phyloP scores from a whole-genome alignment of 1,140 invertebrate genomes.

The Drosophila repleta region DNA sequence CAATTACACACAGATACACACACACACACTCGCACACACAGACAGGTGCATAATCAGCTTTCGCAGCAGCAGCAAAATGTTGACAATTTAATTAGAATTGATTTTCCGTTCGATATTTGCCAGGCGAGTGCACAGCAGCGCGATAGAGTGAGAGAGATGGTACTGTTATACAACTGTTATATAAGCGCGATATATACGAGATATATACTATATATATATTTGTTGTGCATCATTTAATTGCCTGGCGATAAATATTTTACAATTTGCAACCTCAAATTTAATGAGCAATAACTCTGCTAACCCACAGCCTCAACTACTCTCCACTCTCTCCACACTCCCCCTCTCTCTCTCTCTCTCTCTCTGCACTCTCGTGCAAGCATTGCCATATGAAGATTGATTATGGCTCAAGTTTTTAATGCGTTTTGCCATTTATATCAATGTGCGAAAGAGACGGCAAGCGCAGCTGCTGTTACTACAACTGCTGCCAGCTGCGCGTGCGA shows the following conservation, averaged over 20 bases:
- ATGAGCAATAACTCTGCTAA: constrained; percentile 51
- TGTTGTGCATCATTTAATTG: constrained; percentile 67
- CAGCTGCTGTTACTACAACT: not conserved
- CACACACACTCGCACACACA: constrained; percentile 19
- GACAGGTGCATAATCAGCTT: constrained; percentile 67
- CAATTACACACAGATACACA: constrained; percentile 50
- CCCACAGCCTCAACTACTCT: not conserved
- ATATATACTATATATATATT: constrained; percentile 25
- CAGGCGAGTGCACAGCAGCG: constrained; percentile 68
- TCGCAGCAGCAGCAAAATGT: constrained; percentile 51
- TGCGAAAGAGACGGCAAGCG: constrained; percentile 42
- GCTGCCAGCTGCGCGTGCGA: not conserved
- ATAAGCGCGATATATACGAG: constrained; percentile 8
- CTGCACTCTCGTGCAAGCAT: constrained; percentile 39
- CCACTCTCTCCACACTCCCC: not conserved
- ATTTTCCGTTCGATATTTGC: constrained; percentile 82
- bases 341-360: not conserved
- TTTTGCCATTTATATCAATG: constrained; percentile 73
- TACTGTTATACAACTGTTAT: constrained; percentile 56
- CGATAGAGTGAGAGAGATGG: not conserved
- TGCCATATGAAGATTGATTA: constrained; percentile 76
- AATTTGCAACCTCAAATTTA: constrained; percentile 50
- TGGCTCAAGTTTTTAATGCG: constrained; percentile 62
- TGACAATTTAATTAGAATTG: constrained; percentile 83
- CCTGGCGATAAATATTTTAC: constrained; percentile 15